Base-by-base conservation (phyloP, 2,797 vertebrate genomes). In the Rhinichthys osculus region DNA sequence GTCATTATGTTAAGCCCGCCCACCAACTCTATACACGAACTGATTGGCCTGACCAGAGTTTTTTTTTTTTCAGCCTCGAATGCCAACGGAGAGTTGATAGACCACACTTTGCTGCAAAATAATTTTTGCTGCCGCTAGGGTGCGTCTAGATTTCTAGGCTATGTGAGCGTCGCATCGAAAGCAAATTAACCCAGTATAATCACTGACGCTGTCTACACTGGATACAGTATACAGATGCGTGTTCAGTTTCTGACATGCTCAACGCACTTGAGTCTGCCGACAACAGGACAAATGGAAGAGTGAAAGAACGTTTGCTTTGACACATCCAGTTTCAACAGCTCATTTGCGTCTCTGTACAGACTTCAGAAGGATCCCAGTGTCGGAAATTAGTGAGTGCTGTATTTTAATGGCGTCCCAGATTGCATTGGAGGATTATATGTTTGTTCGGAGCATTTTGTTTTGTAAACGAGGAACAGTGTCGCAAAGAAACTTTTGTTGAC, bases 241-340 rank as follows among this genome's bases (percentile, higher is more conserved):
- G n/a, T n/a, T n/a, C n/a, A n/a, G n/a, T n/a, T n/a, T n/a, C 9
- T 13, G 57, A 5, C 10, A 27, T 5, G 11, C 23, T 13, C 23
- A 4, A 59, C 9, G 2, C 4, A 3, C 23, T 27, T 2, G 9
- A 59, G 23, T 59, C 57, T 27, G 9, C 2, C 0, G 0, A 13
- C 23, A 27, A 27, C 23, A 57, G 54, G 54, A 1, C 8, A 11
- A 59, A 59, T 59, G 23, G 10, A 23, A 23, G 21, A 30, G 57
- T 59, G 2, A 11, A 59, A 7, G 10, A 59, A 59, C 0, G 4
- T 62, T 59, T 11, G 23, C 10, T 11, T 59, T n/a, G 8, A 11
- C 1, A 9, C 3, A 4, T 59, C n/a, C n/a, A 13, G 59, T 14
- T 62, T 62, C 11, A 27, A 62, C 59, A 1, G 59, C 23, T 1